Base-by-base conservation (phyloP, 2,113 vertebrate genomes). In the Monarcha castaneiventris region DNA sequence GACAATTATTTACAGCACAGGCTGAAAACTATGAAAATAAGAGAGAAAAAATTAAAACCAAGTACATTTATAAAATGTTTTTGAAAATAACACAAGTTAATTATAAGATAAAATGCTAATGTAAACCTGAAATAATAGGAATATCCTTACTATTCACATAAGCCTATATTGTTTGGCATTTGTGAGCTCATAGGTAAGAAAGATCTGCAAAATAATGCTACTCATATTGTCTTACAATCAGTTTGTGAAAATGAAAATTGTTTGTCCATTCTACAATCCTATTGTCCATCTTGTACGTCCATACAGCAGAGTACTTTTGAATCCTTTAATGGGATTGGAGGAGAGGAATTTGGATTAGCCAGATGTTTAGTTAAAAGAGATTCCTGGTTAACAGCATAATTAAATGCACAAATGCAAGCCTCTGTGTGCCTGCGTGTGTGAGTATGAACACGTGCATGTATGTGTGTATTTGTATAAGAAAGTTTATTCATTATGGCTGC, bases 381-480 rank as follows among this genome's bases (percentile, higher is more conserved):
- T 56, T 64, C 20, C 44, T 48, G 3, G 11, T 81, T 87, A 61
- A 13, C 13, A 74, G 22, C 5, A 3, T 78, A 56, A 82, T 41
- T 32, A 43, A 56, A 17, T 46, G 25, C 23, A 46, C 32, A 8
- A 63, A 63, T 68, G n/a, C 27, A 72, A 86, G 44, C 14, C 21
- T 43, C 13, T 71, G 9, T 54, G 32, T 32, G 7, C 14, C 19
- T 61, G 9, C 41, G 11, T 61, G 11, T 43, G 16, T 17, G 41
- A 29, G 16, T 27, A 32, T 25, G 10, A 0, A 1, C 6, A 3
- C 20, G 5, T 48, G 7, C 6, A 3, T 33, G 11, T 18, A 21
- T 44, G 11, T 44, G 13, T 49, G 16, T 35, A 35, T 56, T 55
- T 2, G 0, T 71, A 25, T 13, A 49, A n/a, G 33, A 39, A 71